Evolutionary conservation across 2,113 vertebrate genomes (phyloP), one percentile per base, ranked within the genome.

Genomic region (Chamaea fasciata): DNA sequence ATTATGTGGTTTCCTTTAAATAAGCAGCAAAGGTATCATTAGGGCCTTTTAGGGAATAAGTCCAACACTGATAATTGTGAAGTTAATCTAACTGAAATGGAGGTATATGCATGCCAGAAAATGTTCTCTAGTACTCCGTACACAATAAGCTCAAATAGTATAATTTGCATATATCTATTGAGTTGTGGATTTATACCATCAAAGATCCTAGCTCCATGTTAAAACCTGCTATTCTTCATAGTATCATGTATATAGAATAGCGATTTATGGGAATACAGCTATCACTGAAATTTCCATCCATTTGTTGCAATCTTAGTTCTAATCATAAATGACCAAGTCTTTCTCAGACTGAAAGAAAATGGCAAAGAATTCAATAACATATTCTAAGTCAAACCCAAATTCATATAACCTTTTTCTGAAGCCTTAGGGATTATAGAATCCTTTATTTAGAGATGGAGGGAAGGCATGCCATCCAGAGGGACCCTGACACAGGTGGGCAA

Each of bases 71-170:
- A 46, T 92, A 87, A 94, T 59, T 92, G 74, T 22, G 46, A 83
- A 85, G 42, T 87, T 93, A 86, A 88, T 96, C 69, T 94, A 76
- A 77, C 53, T 88, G 63, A 95, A 90, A 90, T 95, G 13, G 76
- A 87, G 22, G 37, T 41, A 52, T 73, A 17, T 53, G 5, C 56
- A n/a, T 69, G 31, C 14, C 30, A 87, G 63, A 16, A 83, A 92
- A 80, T 50, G 26, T 83, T 47, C 57, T 80, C n/a, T n/a, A 39
- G 37, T 83, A 83, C 31, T 53, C n/a, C 53, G 11, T 22, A n/a
- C 28, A 44, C 11, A 71, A 76, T 73, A 90, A 73, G 3, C 18
- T 85, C 20, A 73, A 82, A 75, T 16, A 31, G 13, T 49, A 79
- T 68, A 60, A 76, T 50, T 26, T 71, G 22, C 19, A 9, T 49